These are phyloP conservation scores for Centropyge bicolor DNA, from an alignment of 2,797 vertebrate species.

Conservation along the genomic window DNA sequence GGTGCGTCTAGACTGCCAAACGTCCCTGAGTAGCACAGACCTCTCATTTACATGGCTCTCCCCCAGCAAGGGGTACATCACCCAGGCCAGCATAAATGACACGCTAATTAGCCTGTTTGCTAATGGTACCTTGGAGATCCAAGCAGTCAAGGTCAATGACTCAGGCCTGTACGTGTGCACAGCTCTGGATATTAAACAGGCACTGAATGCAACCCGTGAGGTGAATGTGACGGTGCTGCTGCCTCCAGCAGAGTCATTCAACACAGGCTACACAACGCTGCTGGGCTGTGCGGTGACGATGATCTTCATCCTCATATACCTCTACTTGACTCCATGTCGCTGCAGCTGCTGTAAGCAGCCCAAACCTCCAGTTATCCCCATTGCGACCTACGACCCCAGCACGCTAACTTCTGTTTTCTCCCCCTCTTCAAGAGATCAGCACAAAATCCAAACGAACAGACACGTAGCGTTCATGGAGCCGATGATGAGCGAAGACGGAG, in stretches of 20 bases:
- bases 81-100: slow-evolving; percentile 81
- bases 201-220: slow-evolving; percentile 89
- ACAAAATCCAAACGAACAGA: slow-evolving; percentile 86
- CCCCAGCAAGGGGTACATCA: slow-evolving; percentile 88
- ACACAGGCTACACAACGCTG: slow-evolving; percentile 93
- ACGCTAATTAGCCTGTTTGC: slow-evolving; percentile 84
- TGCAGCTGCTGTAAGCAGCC: slow-evolving; percentile 87
- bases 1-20: slow-evolving; percentile 89
- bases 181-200: slow-evolving; percentile 84
- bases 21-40: slow-evolving; percentile 76
- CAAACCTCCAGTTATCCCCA: slow-evolving; percentile 60
- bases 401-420: slow-evolving; percentile 87
- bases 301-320: slow-evolving; percentile 90
- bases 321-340: slow-evolving; percentile 92
- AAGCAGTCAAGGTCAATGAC: slow-evolving; percentile 82
- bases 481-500: slow-evolving; percentile 75
- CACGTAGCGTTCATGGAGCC: slow-evolving; percentile 93
- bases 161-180: slow-evolving; percentile 93
- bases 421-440: slow-evolving; percentile 75
- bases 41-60: slow-evolving; percentile 90
- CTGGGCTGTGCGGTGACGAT: slow-evolving; percentile 91
- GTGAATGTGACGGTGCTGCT: slow-evolving; percentile 90
- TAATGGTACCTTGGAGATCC: slow-evolving; percentile 92
- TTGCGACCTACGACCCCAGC: slow-evolving; percentile 84
- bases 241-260: slow-evolving; percentile 85